These are phyloP conservation scores for Silurus lanzhouensis DNA, from an alignment of 2,797 vertebrate species.

Conservation along the genomic window DNA sequence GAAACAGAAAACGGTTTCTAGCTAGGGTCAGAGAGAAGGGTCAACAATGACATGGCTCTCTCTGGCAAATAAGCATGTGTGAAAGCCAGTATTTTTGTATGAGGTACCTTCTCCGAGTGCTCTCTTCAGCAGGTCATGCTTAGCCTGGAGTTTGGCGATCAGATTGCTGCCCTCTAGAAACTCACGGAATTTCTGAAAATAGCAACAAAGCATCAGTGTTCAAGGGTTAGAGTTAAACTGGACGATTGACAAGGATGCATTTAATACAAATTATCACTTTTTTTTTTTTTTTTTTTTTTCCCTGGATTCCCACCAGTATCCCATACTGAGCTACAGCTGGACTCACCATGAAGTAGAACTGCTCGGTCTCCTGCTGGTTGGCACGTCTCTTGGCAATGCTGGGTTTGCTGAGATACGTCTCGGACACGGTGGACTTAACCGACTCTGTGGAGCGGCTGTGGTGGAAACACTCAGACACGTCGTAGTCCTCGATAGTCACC, in stretches of 20 bases:
- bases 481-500: constrained; percentile 98
- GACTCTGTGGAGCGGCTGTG: constrained; percentile 98
- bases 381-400: constrained; percentile 97
- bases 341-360: constrained; percentile 97
- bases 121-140: constrained; percentile 94
- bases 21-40: not conserved
- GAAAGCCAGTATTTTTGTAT: not conserved
- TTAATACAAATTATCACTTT: not conserved
- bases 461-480: constrained; percentile 97
- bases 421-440: constrained; percentile 93
- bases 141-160: constrained; percentile 98
- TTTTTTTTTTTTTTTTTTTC: not conserved
- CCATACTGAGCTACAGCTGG: not conserved
- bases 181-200: constrained; percentile 93
- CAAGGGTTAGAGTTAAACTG: not conserved
- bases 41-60: not conserved
- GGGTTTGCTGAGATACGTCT: constrained; percentile 96
- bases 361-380: constrained; percentile 98
- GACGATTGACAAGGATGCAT: not conserved
- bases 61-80: not conserved
- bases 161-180: constrained; percentile 98
- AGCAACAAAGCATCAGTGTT: constrained; percentile 21
- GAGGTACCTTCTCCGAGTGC: constrained; percentile 89
- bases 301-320: not conserved
- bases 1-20: too few relatives aligned